Evolutionary conservation across 2,797 vertebrate genomes (phyloP).

Genomic region (Adelosebastes latens): DNA sequence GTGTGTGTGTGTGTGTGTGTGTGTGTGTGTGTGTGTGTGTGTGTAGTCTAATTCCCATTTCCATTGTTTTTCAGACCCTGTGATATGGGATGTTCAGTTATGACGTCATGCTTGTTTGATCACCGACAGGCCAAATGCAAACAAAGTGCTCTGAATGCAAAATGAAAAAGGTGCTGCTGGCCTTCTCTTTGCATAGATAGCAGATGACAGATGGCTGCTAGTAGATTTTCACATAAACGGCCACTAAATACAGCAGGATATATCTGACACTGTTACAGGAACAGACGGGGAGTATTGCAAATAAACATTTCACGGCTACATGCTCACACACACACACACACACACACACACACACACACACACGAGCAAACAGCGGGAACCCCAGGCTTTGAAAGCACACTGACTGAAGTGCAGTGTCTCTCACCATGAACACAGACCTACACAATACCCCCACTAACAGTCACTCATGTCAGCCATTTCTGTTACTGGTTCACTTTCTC

Average conservation of each 20-base stretch:
- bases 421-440: constrained; percentile 11
- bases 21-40: background rate
- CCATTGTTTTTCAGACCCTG: constrained; percentile 3
- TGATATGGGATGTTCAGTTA: constrained; percentile 45
- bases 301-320: constrained; percentile 68
- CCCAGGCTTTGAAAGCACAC: constrained; percentile 25
- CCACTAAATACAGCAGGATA: constrained; percentile 64
- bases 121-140: constrained; percentile 52
- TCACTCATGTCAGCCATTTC: constrained; percentile 44
- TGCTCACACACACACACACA: background rate
- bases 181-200: constrained; percentile 70
- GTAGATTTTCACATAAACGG: constrained; percentile 62
- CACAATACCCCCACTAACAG: constrained; percentile 31
- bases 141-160: constrained; percentile 64
- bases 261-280: constrained; percentile 60
- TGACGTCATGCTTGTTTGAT: constrained; percentile 53
- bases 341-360: background rate
- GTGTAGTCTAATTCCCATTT: constrained; percentile 11
- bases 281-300: constrained; percentile 58
- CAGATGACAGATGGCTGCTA: constrained; percentile 69
- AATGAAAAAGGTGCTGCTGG: constrained; percentile 59
- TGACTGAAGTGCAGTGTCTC: constrained; percentile 20
- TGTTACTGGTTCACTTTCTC: constrained; percentile 23
- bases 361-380: constrained; percentile 42
- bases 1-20: background rate